These are phyloP conservation scores for Petrocephalus microphthalmus DNA, from an alignment of 2,113 vertebrate species.

Conservation along the genomic window DNA sequence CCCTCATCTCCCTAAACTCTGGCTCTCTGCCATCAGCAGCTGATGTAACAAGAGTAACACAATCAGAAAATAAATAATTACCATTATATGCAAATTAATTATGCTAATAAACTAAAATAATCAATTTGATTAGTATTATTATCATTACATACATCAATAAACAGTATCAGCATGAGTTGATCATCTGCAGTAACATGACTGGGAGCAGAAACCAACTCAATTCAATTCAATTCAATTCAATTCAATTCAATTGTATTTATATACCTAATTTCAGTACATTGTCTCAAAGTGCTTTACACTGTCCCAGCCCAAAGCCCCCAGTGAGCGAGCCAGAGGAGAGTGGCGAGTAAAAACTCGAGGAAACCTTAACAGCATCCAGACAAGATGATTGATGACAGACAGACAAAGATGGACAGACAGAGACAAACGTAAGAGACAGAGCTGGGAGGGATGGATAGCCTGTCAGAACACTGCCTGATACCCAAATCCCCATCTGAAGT, in stretches of 20 bases:
- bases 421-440: too few species aligned
- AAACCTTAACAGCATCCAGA: neutral
- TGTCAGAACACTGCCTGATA: neutral
- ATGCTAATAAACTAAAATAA: neutral
- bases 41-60: slow-evolving; percentile 47
- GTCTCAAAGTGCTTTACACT: neutral
- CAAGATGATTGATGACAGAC: neutral
- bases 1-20: slow-evolving; percentile 45
- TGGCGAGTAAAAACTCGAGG: neutral
- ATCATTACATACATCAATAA: neutral
- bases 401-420: too few species aligned
- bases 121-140: neutral
- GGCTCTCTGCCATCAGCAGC: slow-evolving; percentile 49
- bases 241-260: neutral
- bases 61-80: slow-evolving; percentile 26
- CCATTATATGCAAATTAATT: neutral
- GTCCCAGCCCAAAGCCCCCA: neutral
- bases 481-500: neutral
- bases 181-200: slow-evolving; percentile 3
- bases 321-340: neutral
- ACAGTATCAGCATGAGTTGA: neutral
- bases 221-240: too few species aligned
- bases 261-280: neutral
- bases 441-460: neutral
- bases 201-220: neutral